Conservation (phyloP, 1,140 invertebrate species). For the Dreissena rostriformis region DNA sequence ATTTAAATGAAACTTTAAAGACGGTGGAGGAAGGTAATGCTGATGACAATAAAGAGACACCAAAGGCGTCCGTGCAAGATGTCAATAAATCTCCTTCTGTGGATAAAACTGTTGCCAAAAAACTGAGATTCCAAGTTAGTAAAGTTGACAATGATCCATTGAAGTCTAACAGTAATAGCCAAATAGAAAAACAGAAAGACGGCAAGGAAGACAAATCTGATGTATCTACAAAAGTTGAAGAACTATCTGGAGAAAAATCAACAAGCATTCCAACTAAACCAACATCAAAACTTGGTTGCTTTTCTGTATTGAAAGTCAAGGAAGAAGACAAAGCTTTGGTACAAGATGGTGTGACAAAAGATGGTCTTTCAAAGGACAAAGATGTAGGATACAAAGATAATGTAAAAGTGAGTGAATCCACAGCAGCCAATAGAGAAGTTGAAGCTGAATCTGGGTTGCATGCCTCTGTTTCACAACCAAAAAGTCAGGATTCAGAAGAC, state of each 20-base stretch:
- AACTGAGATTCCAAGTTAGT: slow-evolving; percentile 64
- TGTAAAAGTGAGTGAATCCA: too few species aligned
- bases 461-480: too few species aligned
- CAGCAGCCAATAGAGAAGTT: too few species aligned
- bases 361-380: neutral
- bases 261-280: too few species aligned
- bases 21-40: slow-evolving; percentile 21
- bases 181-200: neutral
- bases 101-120: slow-evolving; percentile 34
- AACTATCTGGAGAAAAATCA: too few species aligned
- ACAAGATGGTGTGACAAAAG: neutral
- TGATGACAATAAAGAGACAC: neutral
- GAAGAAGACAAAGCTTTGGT: neutral
- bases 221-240: too few species aligned
- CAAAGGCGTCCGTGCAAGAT: neutral
- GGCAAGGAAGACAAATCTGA: neutral
- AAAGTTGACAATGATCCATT: slow-evolving; percentile 65
- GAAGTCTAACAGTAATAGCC: slow-evolving; percentile 12
- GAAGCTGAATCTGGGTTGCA: too few species aligned
- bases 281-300: neutral
- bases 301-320: neutral
- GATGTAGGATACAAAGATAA: neutral
- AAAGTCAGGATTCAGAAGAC: too few species aligned
- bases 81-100: neutral
- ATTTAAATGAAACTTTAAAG: slow-evolving; percentile 32